Evolutionary conservation across 2,113 vertebrate species (phyloP).

Genomic region (Ceyx margarethae): DNA sequence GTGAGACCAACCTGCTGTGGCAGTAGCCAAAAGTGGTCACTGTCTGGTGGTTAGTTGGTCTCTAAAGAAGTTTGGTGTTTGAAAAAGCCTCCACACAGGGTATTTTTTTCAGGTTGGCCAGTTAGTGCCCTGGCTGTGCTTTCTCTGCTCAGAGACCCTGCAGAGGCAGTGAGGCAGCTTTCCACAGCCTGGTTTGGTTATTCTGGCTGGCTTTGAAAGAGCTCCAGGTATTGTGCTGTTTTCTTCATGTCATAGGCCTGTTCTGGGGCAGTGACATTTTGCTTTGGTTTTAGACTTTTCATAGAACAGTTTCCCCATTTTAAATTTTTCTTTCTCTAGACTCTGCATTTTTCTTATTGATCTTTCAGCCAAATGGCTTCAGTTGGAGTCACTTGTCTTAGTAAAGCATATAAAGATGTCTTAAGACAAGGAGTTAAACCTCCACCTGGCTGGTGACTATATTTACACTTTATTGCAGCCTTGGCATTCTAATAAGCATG

Average conservation of each 20-base stretch:
- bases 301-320: background rate
- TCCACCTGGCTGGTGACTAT: background rate
- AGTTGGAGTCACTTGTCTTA: background rate
- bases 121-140: background rate
- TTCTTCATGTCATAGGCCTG: background rate
- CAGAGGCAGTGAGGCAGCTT: background rate
- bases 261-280: background rate
- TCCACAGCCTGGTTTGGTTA: background rate
- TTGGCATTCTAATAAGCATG: too few relatives aligned
- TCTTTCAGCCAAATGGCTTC: slow-evolving; percentile 14
- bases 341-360: slow-evolving; percentile 61
- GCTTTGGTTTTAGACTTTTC: background rate
- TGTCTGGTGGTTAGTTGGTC: background rate
- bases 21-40: background rate
- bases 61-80: background rate
- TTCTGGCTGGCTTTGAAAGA: background rate
- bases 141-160: background rate
- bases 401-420: background rate
- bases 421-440: background rate
- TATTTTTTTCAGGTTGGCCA: background rate
- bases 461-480: background rate
- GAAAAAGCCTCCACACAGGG: background rate
- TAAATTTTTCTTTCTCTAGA: background rate
- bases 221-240: background rate
- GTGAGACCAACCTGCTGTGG: background rate